Percentiles rank a stretch among this genome's conserved stretches.
phyloP scores from a whole-genome alignment of 1,140 invertebrate species.

The Drosophila nannoptera region DNA sequence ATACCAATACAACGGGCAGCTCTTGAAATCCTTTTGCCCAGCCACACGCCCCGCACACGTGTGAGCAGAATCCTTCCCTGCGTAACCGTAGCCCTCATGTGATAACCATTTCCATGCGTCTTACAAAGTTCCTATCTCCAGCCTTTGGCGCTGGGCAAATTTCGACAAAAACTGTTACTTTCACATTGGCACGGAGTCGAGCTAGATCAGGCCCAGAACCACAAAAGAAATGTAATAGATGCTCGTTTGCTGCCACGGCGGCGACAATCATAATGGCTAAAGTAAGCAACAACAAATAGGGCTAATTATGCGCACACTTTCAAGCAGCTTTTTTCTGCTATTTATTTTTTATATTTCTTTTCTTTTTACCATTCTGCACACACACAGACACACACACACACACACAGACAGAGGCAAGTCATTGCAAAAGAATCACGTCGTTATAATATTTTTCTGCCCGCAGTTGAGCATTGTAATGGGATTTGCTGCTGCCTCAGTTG shows the following conservation, averaged over 20 bases:
- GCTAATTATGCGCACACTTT: slow-evolving; percentile 74
- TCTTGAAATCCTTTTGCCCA: slow-evolving; percentile 29
- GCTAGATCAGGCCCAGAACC: slow-evolving; percentile 52
- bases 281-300: slow-evolving; percentile 59
- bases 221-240: slow-evolving; percentile 70
- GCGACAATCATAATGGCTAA: slow-evolving; percentile 21
- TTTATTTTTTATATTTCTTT: background rate
- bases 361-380: slow-evolving; percentile 29
- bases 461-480: slow-evolving; percentile 41
- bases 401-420: slow-evolving; percentile 46
- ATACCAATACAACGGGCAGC: slow-evolving; percentile 27
- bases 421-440: slow-evolving; percentile 70
- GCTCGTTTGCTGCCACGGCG: slow-evolving; percentile 62
- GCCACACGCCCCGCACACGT: slow-evolving; percentile 53
- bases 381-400: slow-evolving; percentile 25
- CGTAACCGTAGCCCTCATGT: no score
- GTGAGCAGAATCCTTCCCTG: slow-evolving; percentile 2
- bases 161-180: slow-evolving; percentile 64
- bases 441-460: slow-evolving; percentile 51
- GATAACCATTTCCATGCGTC: no score
- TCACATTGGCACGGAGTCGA: slow-evolving; percentile 58
- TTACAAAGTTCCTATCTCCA: no score
- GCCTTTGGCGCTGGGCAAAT: slow-evolving; percentile 11
- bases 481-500: slow-evolving; percentile 41
- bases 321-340: slow-evolving; percentile 31